These are phyloP conservation scores for Dromas ardeola DNA, from an alignment of 2,113 vertebrate genomes.

Conservation along the genomic window DNA sequence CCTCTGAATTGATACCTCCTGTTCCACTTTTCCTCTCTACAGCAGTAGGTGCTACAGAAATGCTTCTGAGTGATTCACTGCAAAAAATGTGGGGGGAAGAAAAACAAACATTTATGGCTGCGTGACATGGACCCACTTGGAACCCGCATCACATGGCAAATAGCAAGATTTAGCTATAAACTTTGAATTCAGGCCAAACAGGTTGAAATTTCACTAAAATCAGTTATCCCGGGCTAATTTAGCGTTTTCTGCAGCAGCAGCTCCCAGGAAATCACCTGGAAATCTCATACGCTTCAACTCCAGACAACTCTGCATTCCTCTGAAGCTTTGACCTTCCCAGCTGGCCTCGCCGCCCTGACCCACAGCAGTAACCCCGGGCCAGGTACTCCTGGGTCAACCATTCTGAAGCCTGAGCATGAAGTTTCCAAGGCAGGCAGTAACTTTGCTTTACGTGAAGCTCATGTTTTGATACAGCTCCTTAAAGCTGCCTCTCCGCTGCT, in stretches of 20 bases:
- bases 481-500: not conserved
- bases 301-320: not conserved
- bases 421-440: not conserved
- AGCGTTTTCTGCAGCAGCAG: not conserved
- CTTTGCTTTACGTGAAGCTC: not conserved
- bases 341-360: not conserved
- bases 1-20: not conserved
- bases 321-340: not conserved
- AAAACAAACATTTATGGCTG: not conserved
- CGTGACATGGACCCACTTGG: rapidly evolving
- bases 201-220: not conserved
- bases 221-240: not conserved
- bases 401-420: not conserved
- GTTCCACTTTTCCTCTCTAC: not conserved
- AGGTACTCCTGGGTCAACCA: not conserved
- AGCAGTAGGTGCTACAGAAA: not conserved
- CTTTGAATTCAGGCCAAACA: not conserved
- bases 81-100: not conserved
- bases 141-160: not conserved
- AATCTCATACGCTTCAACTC: not conserved
- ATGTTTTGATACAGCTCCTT: not conserved
- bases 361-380: not conserved
- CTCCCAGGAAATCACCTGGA: conserved; percentile 23
- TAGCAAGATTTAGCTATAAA: not conserved
- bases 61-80: not conserved